phyloP scores from a whole-genome alignment of 2,888 invertebrate species.

The Synanthedon andrenaeformis region DNA sequence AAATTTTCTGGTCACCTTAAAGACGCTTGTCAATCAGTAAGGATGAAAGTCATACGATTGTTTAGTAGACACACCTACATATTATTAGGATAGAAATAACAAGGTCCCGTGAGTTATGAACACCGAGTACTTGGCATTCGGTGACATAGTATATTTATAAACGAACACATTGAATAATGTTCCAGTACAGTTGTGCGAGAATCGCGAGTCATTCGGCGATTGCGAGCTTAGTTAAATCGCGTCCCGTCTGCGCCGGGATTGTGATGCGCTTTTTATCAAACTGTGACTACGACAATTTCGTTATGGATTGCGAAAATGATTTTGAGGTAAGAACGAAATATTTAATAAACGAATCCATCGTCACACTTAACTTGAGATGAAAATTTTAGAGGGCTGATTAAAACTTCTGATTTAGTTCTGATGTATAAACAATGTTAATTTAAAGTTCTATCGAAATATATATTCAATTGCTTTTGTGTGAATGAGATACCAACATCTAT shows the following conservation, averaged over 20 bases:
- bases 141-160: slow-evolving; percentile 52
- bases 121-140: slow-evolving; percentile 44
- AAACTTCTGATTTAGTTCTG: no score
- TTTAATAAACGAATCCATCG: neutral
- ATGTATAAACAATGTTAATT: no score
- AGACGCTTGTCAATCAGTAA: neutral
- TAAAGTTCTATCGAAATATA: no score
- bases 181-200: slow-evolving; percentile 35
- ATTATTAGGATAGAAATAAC: neutral
- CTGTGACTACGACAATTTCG: slow-evolving; percentile 46
- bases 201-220: slow-evolving; percentile 15
- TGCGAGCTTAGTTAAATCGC: slow-evolving; percentile 18
- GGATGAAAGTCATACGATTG: neutral
- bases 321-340: slow-evolving; percentile 43
- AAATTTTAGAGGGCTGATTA: no score
- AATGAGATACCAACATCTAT: no score
- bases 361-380: no score
- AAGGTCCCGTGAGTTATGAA: slow-evolving; percentile 10
- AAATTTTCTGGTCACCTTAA: neutral
- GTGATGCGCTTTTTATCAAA: slow-evolving; percentile 40
- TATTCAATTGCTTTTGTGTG: no score
- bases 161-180: slow-evolving; percentile 27
- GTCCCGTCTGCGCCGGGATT: slow-evolving; percentile 11
- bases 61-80: neutral
- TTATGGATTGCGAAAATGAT: slow-evolving; percentile 56